Percentiles rank a stretch among this genome's conserved stretches.
Conservation (phyloP, 2,113 vertebrate species). For the Acanthisitta chloris region DNA sequence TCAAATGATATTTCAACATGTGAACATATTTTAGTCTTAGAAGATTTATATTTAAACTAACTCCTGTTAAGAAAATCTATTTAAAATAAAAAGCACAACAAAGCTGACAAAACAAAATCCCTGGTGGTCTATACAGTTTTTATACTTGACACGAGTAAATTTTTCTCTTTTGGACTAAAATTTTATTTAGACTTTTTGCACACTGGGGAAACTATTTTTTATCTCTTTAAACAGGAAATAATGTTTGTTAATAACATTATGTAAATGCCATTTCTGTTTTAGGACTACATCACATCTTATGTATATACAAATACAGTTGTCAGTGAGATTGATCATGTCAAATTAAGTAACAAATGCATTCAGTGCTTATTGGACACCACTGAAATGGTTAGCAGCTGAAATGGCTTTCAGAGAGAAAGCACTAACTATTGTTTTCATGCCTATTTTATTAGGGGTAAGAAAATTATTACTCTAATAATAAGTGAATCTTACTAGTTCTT, state of each 20-base stretch:
- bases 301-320: neutral
- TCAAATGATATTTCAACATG: neutral
- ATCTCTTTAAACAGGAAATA: neutral
- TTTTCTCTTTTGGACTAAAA: neutral
- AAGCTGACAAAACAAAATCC: rapidly evolving
- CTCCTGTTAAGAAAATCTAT: neutral
- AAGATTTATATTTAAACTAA: neutral
- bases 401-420: neutral
- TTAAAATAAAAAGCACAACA: neutral
- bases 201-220: neutral
- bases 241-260: neutral
- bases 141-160: neutral
- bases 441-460: neutral
- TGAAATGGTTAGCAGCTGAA: neutral
- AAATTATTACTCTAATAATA: neutral
- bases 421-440: neutral
- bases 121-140: neutral
- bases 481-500: neutral
- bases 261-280: neutral
- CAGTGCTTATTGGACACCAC: neutral
- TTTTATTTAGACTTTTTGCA: neutral
- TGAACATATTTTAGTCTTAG: neutral
- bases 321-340: neutral
- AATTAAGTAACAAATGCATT: neutral
- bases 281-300: neutral